These are phyloP conservation scores for Mystacides longicornis DNA, from an alignment of 2,888 invertebrate species.

Conservation along the genomic window DNA sequence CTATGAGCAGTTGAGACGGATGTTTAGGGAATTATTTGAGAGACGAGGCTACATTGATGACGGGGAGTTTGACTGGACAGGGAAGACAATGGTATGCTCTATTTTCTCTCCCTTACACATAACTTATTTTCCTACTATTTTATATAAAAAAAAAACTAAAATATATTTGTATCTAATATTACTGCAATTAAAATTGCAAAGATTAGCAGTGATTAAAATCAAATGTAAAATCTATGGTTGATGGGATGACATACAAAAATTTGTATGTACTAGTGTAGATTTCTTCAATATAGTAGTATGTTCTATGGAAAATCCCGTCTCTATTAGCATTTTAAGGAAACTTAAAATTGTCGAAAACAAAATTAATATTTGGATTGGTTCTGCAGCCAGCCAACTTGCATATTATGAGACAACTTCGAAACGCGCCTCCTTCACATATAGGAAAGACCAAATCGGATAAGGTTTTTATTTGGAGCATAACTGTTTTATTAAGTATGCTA, in stretches of 20 bases:
- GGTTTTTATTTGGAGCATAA: constrained; percentile 44
- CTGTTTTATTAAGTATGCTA: too few relatives aligned
- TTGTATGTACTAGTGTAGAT: too few relatives aligned
- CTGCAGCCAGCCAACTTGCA: constrained; percentile 68
- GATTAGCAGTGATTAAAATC: too few relatives aligned
- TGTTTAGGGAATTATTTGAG: constrained; percentile 89
- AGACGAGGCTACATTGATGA: constrained; percentile 81
- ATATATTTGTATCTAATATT: neutral
- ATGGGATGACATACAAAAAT: too few relatives aligned
- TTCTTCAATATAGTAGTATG: too few relatives aligned
- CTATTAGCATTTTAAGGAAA: too few relatives aligned
- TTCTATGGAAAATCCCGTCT: too few relatives aligned
- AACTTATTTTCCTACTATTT: neutral
- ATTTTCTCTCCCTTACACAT: too few relatives aligned
- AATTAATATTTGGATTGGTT: too few relatives aligned
- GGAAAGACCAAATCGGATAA: constrained; percentile 80
- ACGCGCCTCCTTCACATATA: constrained; percentile 80
- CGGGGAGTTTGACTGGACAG: constrained; percentile 94
- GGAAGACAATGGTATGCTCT: constrained; percentile 66
- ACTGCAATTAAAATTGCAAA: too few relatives aligned
- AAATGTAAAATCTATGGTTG: too few relatives aligned
- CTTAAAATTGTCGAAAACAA: too few relatives aligned
- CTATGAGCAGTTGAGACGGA: constrained; percentile 95
- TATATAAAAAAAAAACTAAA: neutral
- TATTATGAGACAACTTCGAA: constrained; percentile 72